Evolutionary conservation across 2,888 invertebrate species (phyloP).

Genomic region (Sinodicranocentrus sp.): DNA sequence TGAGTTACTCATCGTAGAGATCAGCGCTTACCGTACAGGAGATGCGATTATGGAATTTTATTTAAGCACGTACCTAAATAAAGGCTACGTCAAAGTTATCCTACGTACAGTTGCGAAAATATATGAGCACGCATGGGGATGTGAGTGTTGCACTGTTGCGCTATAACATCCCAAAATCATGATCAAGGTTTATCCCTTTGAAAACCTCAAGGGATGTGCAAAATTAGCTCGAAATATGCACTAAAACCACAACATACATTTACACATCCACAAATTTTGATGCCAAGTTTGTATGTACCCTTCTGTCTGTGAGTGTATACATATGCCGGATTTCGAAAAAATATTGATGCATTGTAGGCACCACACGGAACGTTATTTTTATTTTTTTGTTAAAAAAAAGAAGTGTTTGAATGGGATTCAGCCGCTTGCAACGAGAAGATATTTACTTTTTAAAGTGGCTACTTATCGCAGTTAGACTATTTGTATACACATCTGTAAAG

Average conservation of each 20-base stretch:
- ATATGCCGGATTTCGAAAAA: slow-evolving; percentile 40
- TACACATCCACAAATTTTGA: slow-evolving; percentile 29
- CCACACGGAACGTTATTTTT: too few relatives aligned
- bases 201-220: slow-evolving; percentile 66
- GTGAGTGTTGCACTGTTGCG: too few relatives aligned
- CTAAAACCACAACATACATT: slow-evolving; percentile 40
- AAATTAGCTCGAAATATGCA: slow-evolving; percentile 49
- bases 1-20: neutral
- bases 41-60: too few relatives aligned
- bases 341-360: slow-evolving; percentile 6
- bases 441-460: neutral
- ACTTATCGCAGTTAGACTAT: too few relatives aligned
- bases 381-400: too few relatives aligned
- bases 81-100: neutral
- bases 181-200: slow-evolving; percentile 56
- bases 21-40: neutral
- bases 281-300: slow-evolving; percentile 47
- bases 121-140: too few relatives aligned
- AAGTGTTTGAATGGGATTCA: slow-evolving; percentile 34
- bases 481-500: too few relatives aligned
- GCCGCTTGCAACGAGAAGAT: slow-evolving; percentile 47
- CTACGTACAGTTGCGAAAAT: neutral
- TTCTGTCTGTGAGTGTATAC: neutral
- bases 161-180: slow-evolving; percentile 22
- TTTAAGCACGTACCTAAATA: neutral